phyloP scores from a whole-genome alignment of 2,888 invertebrate genomes.

The Coecobrya sp. region DNA sequence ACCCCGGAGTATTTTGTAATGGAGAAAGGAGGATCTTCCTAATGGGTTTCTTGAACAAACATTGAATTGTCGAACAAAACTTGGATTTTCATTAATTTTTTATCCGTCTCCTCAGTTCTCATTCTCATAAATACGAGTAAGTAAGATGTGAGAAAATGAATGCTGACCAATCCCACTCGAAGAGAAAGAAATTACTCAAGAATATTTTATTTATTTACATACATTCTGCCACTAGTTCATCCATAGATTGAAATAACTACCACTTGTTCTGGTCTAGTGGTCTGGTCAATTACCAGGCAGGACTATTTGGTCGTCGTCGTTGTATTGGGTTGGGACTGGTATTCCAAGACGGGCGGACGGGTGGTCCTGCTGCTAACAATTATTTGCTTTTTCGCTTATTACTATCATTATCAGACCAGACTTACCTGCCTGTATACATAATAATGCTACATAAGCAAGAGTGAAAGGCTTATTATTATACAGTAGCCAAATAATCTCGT shows the following conservation, averaged over 20 bases:
- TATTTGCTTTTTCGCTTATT: constrained; percentile 75
- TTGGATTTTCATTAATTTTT: constrained; percentile 66
- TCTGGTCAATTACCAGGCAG: constrained; percentile 64
- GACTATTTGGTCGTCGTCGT: constrained; percentile 50
- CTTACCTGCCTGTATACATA: not conserved
- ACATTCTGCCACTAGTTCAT: constrained; percentile 3
- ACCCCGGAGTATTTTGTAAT: constrained; percentile 18
- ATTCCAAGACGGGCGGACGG: constrained; percentile 76
- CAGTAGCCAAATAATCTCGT: constrained; percentile 82
- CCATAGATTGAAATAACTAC: constrained; percentile 60
- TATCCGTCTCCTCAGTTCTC: not conserved
- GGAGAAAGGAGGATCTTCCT: constrained; percentile 40
- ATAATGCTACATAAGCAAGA: not conserved
- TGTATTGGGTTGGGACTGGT: constrained; percentile 56
- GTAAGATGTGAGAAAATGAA: constrained; percentile 72
- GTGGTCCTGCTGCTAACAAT: constrained; percentile 76
- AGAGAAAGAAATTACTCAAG: constrained; percentile 30
- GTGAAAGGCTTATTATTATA: constrained; percentile 47
- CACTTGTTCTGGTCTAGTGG: constrained; percentile 62
- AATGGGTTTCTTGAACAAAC: constrained; percentile 80
- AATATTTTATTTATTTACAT: constrained; percentile 55
- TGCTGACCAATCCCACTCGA: constrained; percentile 60
- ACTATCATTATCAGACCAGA: constrained; percentile 52
- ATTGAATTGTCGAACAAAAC: constrained; percentile 26
- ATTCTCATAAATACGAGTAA: constrained; percentile 1